phyloP scores from a whole-genome alignment of 2,113 vertebrate genomes.

The Chaetorhynchus papuensis region DNA sequence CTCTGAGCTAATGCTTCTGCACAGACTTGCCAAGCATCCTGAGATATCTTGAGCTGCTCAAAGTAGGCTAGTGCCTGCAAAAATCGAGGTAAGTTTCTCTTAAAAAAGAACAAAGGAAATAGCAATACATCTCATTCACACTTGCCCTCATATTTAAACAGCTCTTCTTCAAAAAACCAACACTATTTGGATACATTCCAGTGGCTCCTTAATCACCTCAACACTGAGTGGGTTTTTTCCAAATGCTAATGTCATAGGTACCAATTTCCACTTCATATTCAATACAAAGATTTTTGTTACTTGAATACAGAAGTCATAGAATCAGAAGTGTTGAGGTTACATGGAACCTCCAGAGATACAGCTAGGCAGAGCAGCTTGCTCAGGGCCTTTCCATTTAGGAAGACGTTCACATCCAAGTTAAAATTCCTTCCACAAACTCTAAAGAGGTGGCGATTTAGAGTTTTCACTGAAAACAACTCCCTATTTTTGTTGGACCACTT shows the following conservation, averaged over 20 bases:
- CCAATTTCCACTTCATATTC: background rate
- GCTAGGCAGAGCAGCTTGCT: background rate
- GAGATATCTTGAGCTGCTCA: conserved; percentile 96
- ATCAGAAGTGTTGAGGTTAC: background rate
- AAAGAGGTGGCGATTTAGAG: background rate
- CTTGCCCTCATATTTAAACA: background rate
- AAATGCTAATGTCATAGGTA: background rate
- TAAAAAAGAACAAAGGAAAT: background rate
- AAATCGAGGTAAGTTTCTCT: background rate
- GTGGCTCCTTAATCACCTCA: background rate
- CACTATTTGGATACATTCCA: background rate
- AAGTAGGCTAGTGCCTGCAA: conserved; percentile 93
- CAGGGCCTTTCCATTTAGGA: background rate
- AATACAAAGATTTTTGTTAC: background rate
- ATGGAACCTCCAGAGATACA: background rate
- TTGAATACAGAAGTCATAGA: background rate
- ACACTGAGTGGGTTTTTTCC: background rate
- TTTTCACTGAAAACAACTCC: background rate
- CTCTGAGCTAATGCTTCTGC: conserved; percentile 91
- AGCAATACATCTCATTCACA: background rate
- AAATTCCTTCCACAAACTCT: background rate
- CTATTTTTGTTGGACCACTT: background rate
- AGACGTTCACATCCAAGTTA: background rate
- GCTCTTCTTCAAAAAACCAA: background rate
- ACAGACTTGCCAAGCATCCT: conserved; percentile 94